Evolutionary conservation across 2,797 vertebrate species (phyloP), one percentile per base, ranked within the genome.

Genomic region (Odontamblyopus rebecca): DNA sequence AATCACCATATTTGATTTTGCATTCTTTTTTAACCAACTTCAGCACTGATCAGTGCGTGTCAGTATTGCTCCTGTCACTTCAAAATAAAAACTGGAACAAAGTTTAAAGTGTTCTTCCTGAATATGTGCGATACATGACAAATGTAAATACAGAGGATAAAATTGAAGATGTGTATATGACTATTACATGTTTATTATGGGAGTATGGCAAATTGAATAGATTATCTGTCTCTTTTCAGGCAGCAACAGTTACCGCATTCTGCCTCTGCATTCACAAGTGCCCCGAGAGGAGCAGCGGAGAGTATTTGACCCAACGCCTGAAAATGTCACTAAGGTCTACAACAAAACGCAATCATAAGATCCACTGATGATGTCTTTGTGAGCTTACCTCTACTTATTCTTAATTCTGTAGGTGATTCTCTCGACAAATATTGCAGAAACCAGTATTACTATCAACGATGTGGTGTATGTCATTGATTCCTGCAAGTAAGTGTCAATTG

Each of bases 401-500:
- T 15, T 29, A 13, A 0, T 30, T 56, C 81, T 71, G 6, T 86
- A 98, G 97, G 95, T 98, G 50, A 98, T 99, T 82, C 93, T 98
- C 78, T 98, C 97, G 29, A 98, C 97, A 71, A 98, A 98, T 89
- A 97, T 98, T 76, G 97, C 97, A 0, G 98, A 98, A 89, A 98
- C 97, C 4, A 98, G 98, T 83, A 96, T 98, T 85, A 98, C 97
- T 80, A 99, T 99, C 93, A 98, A 98, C 23, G 96, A 99, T 1
- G 98, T 98, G 9, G 96, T 98, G 81, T 99, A 97, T 48, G 97
- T 98, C 79, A 94, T 98, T 61, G 97, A 99, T 88, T 99, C 96
- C 30, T 98, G 96, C 98, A 99, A 99, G 97, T 98, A 91, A 93
- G 97, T 93, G 23, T 48, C 13, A 1, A 0, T 41, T 23, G 23